Conservation (phyloP, 2,113 vertebrate species). For the Oreochromis spilurus region DNA sequence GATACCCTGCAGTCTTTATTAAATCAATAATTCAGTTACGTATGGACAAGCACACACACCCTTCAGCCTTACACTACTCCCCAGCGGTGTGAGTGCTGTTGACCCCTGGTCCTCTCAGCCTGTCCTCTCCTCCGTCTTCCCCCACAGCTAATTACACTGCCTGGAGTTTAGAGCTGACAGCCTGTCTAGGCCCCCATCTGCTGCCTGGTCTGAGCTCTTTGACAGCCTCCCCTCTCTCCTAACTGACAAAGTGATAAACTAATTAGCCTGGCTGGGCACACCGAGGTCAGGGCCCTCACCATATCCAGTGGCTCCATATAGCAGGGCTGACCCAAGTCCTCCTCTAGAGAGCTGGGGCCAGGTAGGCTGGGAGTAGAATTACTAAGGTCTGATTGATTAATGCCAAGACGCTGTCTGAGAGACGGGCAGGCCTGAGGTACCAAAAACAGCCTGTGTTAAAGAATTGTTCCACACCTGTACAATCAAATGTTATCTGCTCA, state of each 20-base stretch:
- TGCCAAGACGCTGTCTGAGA: constrained; percentile 38
- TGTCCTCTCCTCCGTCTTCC: constrained; percentile 35
- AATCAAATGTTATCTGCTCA: neutral
- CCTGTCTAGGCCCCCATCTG: constrained; percentile 20
- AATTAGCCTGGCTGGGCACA: constrained; percentile 84
- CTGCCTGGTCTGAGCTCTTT: constrained; percentile 66
- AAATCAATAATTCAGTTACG: constrained; percentile 53
- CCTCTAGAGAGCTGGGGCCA: neutral
- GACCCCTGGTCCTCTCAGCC: constrained; percentile 53
- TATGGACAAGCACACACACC: neutral
- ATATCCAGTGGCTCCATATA: neutral
- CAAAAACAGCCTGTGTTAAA: neutral
- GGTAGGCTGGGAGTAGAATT: neutral
- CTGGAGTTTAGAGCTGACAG: constrained; percentile 32
- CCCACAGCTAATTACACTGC: constrained; percentile 59
- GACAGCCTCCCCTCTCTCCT: constrained; percentile 84
- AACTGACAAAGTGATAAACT: constrained; percentile 93
- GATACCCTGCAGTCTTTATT: constrained; percentile 8
- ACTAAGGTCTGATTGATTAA: constrained; percentile 74
- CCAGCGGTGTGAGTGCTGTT: constrained; percentile 28
- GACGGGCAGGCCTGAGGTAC: neutral
- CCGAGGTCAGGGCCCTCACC: neutral
- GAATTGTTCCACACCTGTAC: neutral
- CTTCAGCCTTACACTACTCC: neutral
- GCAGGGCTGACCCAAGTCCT: neutral